Conservation (phyloP, 2,888 invertebrate genomes). For the Ommatoiulus sabulosus region DNA sequence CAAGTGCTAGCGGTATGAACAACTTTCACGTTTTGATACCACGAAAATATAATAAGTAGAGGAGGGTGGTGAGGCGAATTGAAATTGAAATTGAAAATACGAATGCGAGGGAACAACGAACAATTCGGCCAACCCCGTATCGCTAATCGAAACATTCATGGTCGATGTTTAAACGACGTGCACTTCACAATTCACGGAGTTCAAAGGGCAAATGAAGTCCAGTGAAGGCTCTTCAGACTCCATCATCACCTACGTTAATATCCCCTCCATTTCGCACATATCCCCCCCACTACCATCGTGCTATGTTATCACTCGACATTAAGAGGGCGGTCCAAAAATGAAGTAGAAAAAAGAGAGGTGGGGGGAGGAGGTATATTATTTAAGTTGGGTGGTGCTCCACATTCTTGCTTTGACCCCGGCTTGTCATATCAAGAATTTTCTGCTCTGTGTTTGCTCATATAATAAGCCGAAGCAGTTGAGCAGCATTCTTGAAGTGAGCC, state of each 20-base stretch:
- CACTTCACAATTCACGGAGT: not conserved
- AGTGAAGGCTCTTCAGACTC: not conserved
- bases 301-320: not conserved
- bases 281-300: not conserved
- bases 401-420: constrained; percentile 54
- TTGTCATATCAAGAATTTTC: constrained; percentile 44
- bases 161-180: not conserved
- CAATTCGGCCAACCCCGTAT: too few species aligned
- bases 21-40: not conserved
- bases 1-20: not conserved
- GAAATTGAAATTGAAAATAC: not conserved
- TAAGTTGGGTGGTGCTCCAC: constrained; percentile 54
- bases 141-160: not conserved
- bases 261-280: not conserved
- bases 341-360: not conserved
- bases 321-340: not conserved
- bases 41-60: not conserved
- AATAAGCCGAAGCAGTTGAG: constrained; percentile 50
- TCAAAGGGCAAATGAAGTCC: constrained; percentile 36
- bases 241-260: not conserved
- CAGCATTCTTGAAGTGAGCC: constrained; percentile 49
- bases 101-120: not conserved
- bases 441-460: constrained; percentile 47
- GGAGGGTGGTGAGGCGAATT: not conserved
- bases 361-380: constrained; percentile 44